Conservation (phyloP, 2,888 invertebrate genomes). For the Cecidostiba fungosa region DNA sequence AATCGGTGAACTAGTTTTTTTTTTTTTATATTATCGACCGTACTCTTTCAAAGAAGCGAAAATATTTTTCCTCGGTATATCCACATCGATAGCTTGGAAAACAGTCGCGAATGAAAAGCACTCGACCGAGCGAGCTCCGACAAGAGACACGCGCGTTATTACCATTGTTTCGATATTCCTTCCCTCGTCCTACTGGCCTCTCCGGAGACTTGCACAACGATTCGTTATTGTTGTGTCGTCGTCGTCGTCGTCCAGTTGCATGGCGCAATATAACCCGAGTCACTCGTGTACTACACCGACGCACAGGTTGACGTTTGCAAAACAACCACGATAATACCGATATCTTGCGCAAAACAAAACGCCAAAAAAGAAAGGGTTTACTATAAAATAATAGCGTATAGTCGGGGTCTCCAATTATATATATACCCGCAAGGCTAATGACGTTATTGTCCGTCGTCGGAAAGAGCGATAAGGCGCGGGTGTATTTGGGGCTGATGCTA, state of each 20-base stretch:
- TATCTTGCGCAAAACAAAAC: not conserved
- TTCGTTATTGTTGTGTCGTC: not conserved
- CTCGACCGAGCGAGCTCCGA: not conserved
- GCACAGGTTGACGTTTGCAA: not conserved
- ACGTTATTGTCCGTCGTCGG: conserved; percentile 5
- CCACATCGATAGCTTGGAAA: conserved; percentile 23
- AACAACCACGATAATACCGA: not conserved
- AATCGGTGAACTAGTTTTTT: not conserved
- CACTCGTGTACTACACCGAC: not conserved
- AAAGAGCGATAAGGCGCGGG: not conserved
- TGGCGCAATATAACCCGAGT: not conserved
- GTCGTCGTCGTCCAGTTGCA: not conserved
- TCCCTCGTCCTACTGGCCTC: conserved; percentile 33
- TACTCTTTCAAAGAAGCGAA: not conserved
- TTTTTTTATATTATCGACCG: not conserved
- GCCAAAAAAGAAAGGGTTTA: not conserved
- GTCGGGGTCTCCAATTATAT: not conserved
- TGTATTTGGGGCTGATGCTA: not conserved
- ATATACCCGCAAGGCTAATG: not conserved
- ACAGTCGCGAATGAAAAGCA: conserved; percentile 25
- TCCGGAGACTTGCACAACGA: conserved; percentile 9
- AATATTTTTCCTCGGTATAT: not conserved
- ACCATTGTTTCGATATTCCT: conserved; percentile 28
- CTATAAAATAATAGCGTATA: not conserved
- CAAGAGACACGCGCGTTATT: conserved; percentile 3